phyloP scores from a whole-genome alignment of 2,888 invertebrate species.

The Volucella bombylans region DNA sequence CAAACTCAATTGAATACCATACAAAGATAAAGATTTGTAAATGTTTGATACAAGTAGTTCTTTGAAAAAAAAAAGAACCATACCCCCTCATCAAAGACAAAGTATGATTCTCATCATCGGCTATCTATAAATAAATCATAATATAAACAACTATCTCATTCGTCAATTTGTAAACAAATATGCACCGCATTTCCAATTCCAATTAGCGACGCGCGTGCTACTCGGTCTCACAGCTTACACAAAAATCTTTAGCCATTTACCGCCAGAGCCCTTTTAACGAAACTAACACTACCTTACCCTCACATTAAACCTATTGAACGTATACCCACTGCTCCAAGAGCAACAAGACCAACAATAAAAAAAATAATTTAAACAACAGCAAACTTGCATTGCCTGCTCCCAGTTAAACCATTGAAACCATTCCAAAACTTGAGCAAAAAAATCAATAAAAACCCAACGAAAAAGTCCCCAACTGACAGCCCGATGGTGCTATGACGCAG shows the following conservation, averaged over 20 bases:
- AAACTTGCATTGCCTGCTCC: constrained; percentile 31
- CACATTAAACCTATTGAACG: constrained; percentile 20
- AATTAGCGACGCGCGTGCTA: constrained; percentile 28
- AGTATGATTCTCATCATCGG: neutral
- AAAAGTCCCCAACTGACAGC: constrained; percentile 69
- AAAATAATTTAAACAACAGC: neutral
- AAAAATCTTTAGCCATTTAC: constrained; percentile 3
- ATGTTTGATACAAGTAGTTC: no score
- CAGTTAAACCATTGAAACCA: constrained; percentile 36
- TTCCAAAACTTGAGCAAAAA: constrained; percentile 24
- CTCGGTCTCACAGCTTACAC: neutral
- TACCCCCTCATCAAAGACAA: constrained; percentile 8
- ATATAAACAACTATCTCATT: constrained; percentile 53
- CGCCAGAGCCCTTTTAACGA: constrained; percentile 20
- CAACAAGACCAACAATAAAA: no score
- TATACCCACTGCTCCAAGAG: neutral
- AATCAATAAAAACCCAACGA: constrained; percentile 73
- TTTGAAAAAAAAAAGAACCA: no score
- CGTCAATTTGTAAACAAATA: constrained; percentile 58
- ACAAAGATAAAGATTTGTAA: no score
- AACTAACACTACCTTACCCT: constrained; percentile 33
- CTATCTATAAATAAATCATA: constrained; percentile 53
- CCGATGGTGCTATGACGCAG: constrained; percentile 70
- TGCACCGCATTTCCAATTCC: constrained; percentile 39
- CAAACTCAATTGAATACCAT: no score